Base-by-base conservation (phyloP, 1,140 invertebrate species). In the Calycopis cecrops region DNA sequence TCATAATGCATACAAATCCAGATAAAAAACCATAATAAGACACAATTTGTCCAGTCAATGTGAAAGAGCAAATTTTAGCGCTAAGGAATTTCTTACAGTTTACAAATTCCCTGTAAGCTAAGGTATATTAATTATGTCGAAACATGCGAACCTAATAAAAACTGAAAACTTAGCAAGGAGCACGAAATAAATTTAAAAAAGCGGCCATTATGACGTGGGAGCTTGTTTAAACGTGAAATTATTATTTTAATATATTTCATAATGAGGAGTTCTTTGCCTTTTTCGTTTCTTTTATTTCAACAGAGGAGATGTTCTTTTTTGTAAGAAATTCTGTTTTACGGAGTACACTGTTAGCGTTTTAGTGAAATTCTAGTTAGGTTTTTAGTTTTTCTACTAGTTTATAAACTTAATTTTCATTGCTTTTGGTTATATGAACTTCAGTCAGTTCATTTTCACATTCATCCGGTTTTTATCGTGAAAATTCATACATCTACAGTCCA, bases 91-190 rank as follows among this genome's bases (percentile, higher is more conserved):
- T 60, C 44, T 35, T 56, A 65, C 62, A 60, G 57, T 64, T 64
- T 59, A 69, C 63, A 55, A 69, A 65, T 65, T 61, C 53, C 57
- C 33, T 50, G 53, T 59, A 55, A 62, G 18, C 42, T 40, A 49
- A 48, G 17, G 35, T 49, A 57, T 40, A 62, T 53, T 65, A 69
- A 69, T 65, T 59, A 63, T 38, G 42, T 40, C 52, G 56, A 16
- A 52, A 42, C 67, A 69, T 65, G 67, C 67, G 47, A 69, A 28
- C 60, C 54, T 56, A 57, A 65, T 61, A 67, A 59, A 59, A 50
- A 54, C 48, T 44, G 40, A 44, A 44, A 44, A 44, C 40, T 44
- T 44, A 44, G 40, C 40, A 44, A 44, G 40, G 21, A 44, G 17
- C 40, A 44, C 40, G 40, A 44, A 17, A 44, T 44, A 44, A 44